Conservation (phyloP, 1,140 invertebrate species). For the Drosophila pallidifrons region DNA sequence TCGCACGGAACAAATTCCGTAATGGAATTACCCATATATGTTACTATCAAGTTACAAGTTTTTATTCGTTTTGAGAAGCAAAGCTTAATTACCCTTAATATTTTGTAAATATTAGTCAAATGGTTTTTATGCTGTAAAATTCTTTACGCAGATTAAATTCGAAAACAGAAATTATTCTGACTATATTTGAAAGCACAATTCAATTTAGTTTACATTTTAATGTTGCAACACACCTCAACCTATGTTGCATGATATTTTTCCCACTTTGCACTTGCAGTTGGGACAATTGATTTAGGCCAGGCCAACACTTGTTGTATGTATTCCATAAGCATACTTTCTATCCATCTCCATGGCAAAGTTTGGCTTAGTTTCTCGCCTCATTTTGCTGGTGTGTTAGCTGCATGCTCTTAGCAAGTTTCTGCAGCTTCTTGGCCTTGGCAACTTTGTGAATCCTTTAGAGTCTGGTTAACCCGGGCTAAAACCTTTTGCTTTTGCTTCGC, state of each 20-base stretch:
- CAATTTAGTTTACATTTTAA: no score
- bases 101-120: no score
- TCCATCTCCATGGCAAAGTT: constrained; percentile 15
- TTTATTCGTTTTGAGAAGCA: no score
- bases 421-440: constrained; percentile 61
- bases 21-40: no score
- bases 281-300: constrained; percentile 35
- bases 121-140: no score
- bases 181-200: no score
- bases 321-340: not conserved
- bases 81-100: no score
- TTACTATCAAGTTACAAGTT: no score
- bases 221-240: not conserved
- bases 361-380: constrained; percentile 19
- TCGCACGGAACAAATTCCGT: no score
- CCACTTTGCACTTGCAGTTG: constrained; percentile 3
- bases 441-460: constrained; percentile 68
- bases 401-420: constrained; percentile 39
- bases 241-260: not conserved
- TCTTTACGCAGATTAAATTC: no score
- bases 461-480: constrained; percentile 46
- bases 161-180: no score
- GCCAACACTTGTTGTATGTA: constrained; percentile 12
- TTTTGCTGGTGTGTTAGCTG: constrained; percentile 31
- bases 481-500: constrained; percentile 25